Percentiles rank a stretch among this genome's conserved stretches.
Evolutionary conservation across 2,113 vertebrate species (phyloP).

Genomic region (Pholis gunnellus): DNA sequence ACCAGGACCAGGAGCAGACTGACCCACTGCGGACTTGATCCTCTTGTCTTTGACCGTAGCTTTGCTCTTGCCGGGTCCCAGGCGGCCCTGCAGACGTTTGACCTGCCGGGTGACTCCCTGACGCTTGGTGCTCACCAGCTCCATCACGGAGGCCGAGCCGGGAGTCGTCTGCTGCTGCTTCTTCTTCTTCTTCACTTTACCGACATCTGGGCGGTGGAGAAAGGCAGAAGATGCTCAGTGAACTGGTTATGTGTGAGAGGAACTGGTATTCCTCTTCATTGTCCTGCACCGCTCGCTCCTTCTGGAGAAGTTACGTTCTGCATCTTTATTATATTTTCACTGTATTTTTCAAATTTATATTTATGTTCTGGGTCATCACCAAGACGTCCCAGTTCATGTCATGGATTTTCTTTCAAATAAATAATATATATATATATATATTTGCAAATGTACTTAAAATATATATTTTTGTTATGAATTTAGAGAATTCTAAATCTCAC

Average conservation of each 20-base stretch:
- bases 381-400: too few relatives aligned
- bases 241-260: not conserved
- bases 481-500: too few relatives aligned
- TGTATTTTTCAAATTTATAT: too few relatives aligned
- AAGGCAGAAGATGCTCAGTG: accelerated
- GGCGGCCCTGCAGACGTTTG: slow-evolving; percentile 73
- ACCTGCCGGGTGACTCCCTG: slow-evolving; percentile 80
- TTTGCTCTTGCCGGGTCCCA: slow-evolving; percentile 68
- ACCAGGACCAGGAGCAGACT: slow-evolving; percentile 17
- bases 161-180: slow-evolving; percentile 47
- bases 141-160: slow-evolving; percentile 57
- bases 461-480: too few relatives aligned
- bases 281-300: too few relatives aligned
- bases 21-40: slow-evolving; percentile 81
- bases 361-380: too few relatives aligned
- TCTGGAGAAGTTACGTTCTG: too few relatives aligned
- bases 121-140: slow-evolving; percentile 75
- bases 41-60: slow-evolving; percentile 83
- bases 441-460: too few relatives aligned
- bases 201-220: slow-evolving; percentile 36
- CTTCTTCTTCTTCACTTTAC: slow-evolving; percentile 50
- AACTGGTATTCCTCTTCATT: too few relatives aligned
- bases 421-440: too few relatives aligned
- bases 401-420: too few relatives aligned
- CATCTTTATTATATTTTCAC: too few relatives aligned